Evolutionary conservation across 2,888 invertebrate genomes (phyloP), one percentile per base, ranked within the genome.

Genomic region (Drosophila seclusa): DNA sequence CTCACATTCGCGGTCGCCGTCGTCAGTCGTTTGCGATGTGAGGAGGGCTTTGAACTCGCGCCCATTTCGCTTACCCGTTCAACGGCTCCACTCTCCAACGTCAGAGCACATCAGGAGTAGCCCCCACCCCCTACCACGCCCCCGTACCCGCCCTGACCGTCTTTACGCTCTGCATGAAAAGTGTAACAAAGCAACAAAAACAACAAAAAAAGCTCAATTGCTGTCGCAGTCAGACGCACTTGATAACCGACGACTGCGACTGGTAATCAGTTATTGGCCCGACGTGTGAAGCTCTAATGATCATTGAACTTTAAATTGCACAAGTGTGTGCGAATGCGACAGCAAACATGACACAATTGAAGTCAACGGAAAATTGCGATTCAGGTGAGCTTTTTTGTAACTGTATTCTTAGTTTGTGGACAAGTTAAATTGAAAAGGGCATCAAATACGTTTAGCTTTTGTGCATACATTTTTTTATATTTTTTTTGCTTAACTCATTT

Each of bases 251-350:
- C 36, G 50, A 40, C 48, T 36, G 36, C 31, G 29, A 49, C 58
- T 48, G 48, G 58, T 71, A 83, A 83, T 83, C 83, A 88, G 83
- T 87, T 87, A 77, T 87, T 83, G 80, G 71, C 71, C 82, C 36
- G 45, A 36, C 40, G 54, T 55, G 38, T 61, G 67, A 13, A 63
- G 73, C 73, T 75, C 74, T 73, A 85, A 83, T 85, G 86, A 87
- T 72, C 86, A 83, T 76, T 84, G 86, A 88, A 88, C 86, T 88
- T 72, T 66, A 76, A 83, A 71, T 76, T 74, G 66, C 87, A 74
- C 71, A 80, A 73, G 62, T 67, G 71, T 73, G 73, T 73, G 64
- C 40, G 13, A 52, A 57, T 16, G 40, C 7, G 60, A 53, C 48
- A 52, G 42, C n/a, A 48, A 32, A 24, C 6, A 16, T n/a, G 6